These are phyloP conservation scores for Phylloscopus trochilus DNA, from an alignment of 2,113 vertebrate species.

Conservation along the genomic window DNA sequence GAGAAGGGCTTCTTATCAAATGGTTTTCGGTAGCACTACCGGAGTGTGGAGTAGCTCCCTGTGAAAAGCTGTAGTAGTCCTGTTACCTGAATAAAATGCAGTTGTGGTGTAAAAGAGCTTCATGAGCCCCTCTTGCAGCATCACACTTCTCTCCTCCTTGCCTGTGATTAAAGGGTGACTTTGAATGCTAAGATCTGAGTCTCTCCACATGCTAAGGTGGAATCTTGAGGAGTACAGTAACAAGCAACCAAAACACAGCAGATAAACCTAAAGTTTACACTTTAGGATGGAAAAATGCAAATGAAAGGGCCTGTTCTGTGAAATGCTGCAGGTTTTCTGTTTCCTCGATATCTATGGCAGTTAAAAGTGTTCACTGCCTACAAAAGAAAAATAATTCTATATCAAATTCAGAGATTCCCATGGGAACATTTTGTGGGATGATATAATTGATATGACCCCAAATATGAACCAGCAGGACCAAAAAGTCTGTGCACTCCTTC, in stretches of 20 bases:
- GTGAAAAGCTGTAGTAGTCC: neutral
- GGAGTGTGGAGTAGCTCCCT: neutral
- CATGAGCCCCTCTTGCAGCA: neutral
- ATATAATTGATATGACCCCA: neutral
- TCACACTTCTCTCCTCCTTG: neutral
- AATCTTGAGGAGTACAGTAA: neutral
- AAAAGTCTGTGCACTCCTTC: neutral
- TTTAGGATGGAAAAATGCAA: neutral
- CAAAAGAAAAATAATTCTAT: neutral
- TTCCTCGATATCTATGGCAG: neutral
- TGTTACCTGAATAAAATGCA: neutral
- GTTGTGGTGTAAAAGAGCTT: neutral
- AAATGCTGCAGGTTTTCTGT: neutral
- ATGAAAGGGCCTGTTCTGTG: neutral
- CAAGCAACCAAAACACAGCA: neutral
- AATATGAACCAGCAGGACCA: neutral
- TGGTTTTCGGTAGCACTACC: fast-evolving
- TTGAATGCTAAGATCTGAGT: neutral
- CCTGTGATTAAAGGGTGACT: neutral
- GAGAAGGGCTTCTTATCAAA: neutral
- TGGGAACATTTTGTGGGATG: neutral
- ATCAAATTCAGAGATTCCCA: neutral
- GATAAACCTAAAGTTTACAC: neutral
- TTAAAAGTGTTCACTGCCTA: neutral
- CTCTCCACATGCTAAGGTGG: neutral